A percentile compares a stretch with the other conserved stretches of the same genome.
Evolutionary conservation across 2,888 invertebrate genomes (phyloP).

Genomic region (Nezara viridula): DNA sequence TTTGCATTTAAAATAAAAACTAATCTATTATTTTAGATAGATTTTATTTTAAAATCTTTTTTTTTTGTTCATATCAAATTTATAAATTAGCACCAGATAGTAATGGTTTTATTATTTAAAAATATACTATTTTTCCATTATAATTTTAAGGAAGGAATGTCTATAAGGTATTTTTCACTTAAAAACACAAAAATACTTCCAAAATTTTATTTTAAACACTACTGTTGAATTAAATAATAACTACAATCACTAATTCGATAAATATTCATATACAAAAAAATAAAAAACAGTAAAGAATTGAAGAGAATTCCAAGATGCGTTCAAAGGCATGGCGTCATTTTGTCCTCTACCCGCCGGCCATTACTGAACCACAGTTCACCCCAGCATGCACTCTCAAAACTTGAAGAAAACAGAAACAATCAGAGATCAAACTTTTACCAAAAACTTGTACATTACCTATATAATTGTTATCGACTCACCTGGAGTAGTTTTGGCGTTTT

Average conservation of each 20-base stretch:
- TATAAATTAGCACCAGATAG: no score
- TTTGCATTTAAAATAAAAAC: no score
- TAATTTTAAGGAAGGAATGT: background rate
- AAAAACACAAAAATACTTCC: conserved; percentile 12
- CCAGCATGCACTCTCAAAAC: conserved; percentile 41
- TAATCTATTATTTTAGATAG: no score
- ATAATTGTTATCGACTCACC: background rate
- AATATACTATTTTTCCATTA: background rate
- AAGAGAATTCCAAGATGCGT: conserved; percentile 37
- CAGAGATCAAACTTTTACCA: background rate
- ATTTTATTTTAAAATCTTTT: no score
- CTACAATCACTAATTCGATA: background rate
- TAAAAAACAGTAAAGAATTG: background rate
- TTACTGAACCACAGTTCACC: conserved; percentile 40
- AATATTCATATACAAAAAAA: background rate
- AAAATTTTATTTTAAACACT: conserved; percentile 24
- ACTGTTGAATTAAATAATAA: background rate
- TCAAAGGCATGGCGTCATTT: conserved; percentile 26
- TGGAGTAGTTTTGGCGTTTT: background rate
- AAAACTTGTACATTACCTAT: background rate
- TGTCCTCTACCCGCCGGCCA: conserved; percentile 7
- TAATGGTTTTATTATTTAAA: background rate
- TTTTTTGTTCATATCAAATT: no score
- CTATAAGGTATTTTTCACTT: background rate
- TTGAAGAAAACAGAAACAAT: conserved; percentile 42